Percentiles rank a stretch among this genome's conserved stretches.
These are phyloP conservation scores for Elachura formosa DNA, from an alignment of 2,113 vertebrate species.

Conservation along the genomic window DNA sequence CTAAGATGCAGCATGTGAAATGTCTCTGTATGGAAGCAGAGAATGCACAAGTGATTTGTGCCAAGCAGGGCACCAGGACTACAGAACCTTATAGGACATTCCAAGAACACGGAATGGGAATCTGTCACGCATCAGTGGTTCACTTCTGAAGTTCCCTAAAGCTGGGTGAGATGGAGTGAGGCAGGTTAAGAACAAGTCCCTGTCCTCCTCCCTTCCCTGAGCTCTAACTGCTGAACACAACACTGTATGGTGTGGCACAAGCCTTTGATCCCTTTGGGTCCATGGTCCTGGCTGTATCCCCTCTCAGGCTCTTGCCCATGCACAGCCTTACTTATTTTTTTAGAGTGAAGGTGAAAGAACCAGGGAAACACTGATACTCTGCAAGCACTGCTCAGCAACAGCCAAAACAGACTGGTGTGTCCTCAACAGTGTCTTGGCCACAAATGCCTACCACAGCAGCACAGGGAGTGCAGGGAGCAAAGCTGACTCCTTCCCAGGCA, in stretches of 20 bases:
- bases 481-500: neutral
- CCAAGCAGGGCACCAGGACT: neutral
- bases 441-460: neutral
- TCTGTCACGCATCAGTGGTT: neutral
- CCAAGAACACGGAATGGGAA: neutral
- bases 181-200: neutral
- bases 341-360: neutral
- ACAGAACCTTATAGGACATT: neutral
- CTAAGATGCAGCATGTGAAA: neutral
- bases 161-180: neutral
- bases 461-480: neutral
- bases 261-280: neutral
- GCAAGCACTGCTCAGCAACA: neutral
- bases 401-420: neutral
- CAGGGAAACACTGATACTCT: neutral
- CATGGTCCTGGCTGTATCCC: neutral
- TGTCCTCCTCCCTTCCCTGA: neutral
- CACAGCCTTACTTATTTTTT: neutral
- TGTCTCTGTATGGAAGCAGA: neutral
- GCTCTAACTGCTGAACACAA: neutral
- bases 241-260: neutral
- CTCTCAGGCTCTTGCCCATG: neutral
- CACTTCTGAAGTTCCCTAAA: neutral
- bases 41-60: neutral
- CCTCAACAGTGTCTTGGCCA: neutral